Percentiles rank a stretch among this genome's conserved stretches.
phyloP scores from a whole-genome alignment of 2,888 invertebrate species.

The Cryptocephalus primarius region DNA sequence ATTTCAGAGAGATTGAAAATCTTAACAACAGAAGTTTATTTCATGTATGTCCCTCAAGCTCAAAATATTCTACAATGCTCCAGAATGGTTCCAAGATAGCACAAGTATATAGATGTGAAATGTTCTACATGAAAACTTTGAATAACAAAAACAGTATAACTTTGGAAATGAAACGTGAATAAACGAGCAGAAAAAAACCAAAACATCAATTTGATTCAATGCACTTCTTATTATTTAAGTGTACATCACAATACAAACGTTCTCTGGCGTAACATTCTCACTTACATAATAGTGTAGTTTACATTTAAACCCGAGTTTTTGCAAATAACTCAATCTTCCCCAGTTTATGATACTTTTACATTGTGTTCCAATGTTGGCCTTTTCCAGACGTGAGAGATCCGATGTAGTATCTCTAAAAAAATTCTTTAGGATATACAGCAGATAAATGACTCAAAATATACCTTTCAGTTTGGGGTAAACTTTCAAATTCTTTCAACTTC shows the following conservation, averaged over 20 bases:
- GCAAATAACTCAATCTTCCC: constrained; percentile 56
- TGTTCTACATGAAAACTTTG: background rate
- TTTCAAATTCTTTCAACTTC: constrained; percentile 4
- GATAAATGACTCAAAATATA: background rate
- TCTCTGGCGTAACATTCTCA: constrained; percentile 58
- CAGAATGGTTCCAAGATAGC: background rate
- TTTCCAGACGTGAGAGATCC: constrained; percentile 37
- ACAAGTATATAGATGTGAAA: background rate
- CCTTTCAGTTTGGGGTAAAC: constrained; percentile 8
- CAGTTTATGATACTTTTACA: constrained; percentile 71
- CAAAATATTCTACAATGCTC: background rate
- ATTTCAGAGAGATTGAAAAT: background rate
- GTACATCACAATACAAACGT: constrained; percentile 61
- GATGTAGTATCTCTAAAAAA: constrained; percentile 25
- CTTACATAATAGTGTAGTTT: constrained; percentile 56
- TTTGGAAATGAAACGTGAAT: too few species aligned
- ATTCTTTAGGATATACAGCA: background rate
- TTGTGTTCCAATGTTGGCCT: constrained; percentile 54
- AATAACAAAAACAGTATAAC: too few species aligned
- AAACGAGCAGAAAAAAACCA: too few species aligned
- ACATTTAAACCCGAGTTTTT: constrained; percentile 46
- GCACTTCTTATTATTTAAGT: constrained; percentile 15
- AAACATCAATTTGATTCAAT: too few species aligned
- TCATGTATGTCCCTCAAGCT: background rate
- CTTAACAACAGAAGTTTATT: background rate